These are phyloP conservation scores for Aporophyla lueneburgensis DNA, from an alignment of 2,888 invertebrate genomes.

Conservation along the genomic window DNA sequence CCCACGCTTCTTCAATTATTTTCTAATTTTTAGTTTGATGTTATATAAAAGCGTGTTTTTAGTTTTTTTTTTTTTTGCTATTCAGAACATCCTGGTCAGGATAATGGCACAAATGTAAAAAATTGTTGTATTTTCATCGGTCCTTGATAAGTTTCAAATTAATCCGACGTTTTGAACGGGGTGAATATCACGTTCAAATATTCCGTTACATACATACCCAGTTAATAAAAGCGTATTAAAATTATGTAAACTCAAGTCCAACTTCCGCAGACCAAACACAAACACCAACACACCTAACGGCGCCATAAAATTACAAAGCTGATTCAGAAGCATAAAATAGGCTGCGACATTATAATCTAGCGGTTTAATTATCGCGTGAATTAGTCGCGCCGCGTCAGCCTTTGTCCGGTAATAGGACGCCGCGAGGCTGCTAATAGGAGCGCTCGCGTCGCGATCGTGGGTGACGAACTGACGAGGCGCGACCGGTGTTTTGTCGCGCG, in stretches of 20 bases:
- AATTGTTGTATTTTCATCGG: no score
- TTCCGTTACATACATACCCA: no score
- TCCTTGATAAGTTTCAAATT: no score
- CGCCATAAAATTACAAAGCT: slow-evolving; percentile 3
- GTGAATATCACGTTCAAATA: no score
- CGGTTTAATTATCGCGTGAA: slow-evolving; percentile 37
- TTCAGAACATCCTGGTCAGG: no score
- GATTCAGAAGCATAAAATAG: slow-evolving; percentile 9
- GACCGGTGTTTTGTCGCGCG: background rate
- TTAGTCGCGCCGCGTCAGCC: slow-evolving; percentile 31
- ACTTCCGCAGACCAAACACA: background rate
- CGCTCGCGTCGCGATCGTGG: slow-evolving; percentile 1
- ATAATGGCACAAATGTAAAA: no score
- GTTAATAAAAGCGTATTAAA: no score
- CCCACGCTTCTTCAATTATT: no score
- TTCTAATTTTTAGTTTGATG: no score
- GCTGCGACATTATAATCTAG: slow-evolving; percentile 5
- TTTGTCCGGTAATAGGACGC: slow-evolving; percentile 55
- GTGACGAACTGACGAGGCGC: background rate
- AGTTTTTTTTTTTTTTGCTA: no score
- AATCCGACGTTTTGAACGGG: no score
- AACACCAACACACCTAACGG: background rate
- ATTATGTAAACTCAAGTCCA: background rate
- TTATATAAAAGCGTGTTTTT: no score
- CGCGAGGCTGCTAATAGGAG: slow-evolving; percentile 42